Base-by-base conservation (phyloP, 1,140 invertebrate species). In the Cydia pomonella region DNA sequence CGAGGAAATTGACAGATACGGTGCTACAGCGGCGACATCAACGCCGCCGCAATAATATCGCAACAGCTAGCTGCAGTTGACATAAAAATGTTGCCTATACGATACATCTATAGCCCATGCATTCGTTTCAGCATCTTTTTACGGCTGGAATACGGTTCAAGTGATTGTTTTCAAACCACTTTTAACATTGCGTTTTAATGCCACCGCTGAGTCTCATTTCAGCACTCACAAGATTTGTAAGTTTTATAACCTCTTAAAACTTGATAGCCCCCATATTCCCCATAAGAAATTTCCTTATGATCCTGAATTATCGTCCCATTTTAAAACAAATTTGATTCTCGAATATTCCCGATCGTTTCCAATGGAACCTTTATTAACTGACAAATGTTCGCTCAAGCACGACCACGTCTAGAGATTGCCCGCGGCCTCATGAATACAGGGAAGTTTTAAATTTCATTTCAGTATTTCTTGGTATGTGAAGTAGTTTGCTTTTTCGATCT, bases 391-490 rank as follows among this genome's bases (percentile, higher is more conserved):
- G 21, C 59, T 63, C 4, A 12, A 63, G 63, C 63, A 29, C 63
- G 21, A 63, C 62, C 23, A 63, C 62, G 29, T 21, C 21, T 25
- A 27, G 62, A 63, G 62, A 63, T 29, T 63, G 21, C 18, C 62
- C 12, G 25, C 62, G 7, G 27, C 10, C 62, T 63, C 23, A 66
- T 66, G 59, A 63, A 63, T 25, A 66, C 21, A 12, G 27, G 63
- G n/a, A 66, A 66, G 16, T 66, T 66, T 66, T 29, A 66, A 66
- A 66, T 66, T 66, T 33, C 63, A 66, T 66, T 18, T 12, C 25
- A 66, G 63, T 66, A 66, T 66, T 29, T 33, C 59, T 66, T 27
- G 25, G 13, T 66, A 66, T 66, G 63, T n/a, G 21, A 66, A 66
- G 21, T 29, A 29, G 63, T 66, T 18, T 66, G 63, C 63, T 66